Percentiles rank a stretch among this genome's conserved stretches.
Evolutionary conservation across 1,140 invertebrate species (phyloP).

Genomic region (Neuroterus valhalla): DNA sequence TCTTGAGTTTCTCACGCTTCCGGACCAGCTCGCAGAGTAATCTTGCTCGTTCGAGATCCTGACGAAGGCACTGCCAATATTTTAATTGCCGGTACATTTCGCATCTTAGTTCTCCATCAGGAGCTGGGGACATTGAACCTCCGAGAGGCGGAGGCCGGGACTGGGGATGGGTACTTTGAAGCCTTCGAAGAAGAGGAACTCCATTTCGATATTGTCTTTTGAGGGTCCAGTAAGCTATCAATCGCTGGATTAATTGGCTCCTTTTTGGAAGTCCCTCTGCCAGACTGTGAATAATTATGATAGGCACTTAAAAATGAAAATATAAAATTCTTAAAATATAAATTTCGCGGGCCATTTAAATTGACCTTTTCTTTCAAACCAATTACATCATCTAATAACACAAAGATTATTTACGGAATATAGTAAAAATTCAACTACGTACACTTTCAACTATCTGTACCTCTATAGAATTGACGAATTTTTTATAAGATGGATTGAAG

Average conservation of each 20-base stretch:
- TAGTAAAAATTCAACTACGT: too few species aligned
- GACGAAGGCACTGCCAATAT: conserved; percentile 95
- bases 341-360: too few species aligned
- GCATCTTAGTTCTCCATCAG: conserved; percentile 74
- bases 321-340: background rate
- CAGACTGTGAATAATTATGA: conserved; percentile 54
- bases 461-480: too few species aligned
- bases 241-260: conserved; percentile 89
- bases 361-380: too few species aligned
- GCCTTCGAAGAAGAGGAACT: conserved; percentile 91
- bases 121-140: conserved; percentile 66
- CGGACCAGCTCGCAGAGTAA: conserved; percentile 95
- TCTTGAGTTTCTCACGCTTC: conserved; percentile 96
- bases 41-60: conserved; percentile 95
- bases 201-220: conserved; percentile 97
- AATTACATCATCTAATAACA: too few species aligned
- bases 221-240: conserved; percentile 95
- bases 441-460: too few species aligned
- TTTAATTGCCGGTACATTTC: conserved; percentile 92
- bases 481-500: too few species aligned
- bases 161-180: conserved; percentile 84
- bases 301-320: conserved; percentile 16
- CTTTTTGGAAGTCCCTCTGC: conserved; percentile 81
- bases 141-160: conserved; percentile 70
- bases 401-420: too few species aligned